Percentiles rank a stretch among this genome's conserved stretches.
Evolutionary conservation across 2,113 vertebrate genomes (phyloP).

Genomic region (Eulemur rufifrons): DNA sequence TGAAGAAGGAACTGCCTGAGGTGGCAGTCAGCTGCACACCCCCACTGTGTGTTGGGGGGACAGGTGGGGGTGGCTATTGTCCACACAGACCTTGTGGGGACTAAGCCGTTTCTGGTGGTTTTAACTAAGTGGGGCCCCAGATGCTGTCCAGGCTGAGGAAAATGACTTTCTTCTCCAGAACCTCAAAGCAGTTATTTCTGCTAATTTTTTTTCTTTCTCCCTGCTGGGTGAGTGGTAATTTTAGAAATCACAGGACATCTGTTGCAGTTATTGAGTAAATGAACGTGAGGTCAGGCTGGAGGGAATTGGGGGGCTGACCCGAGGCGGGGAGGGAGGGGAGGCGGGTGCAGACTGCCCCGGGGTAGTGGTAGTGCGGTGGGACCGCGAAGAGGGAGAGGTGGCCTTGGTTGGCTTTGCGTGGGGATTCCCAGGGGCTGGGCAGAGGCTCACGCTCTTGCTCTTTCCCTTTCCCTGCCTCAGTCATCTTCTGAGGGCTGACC

Average conservation of each 20-base stretch:
- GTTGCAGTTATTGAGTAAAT: constrained; percentile 34
- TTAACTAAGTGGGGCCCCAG: background rate
- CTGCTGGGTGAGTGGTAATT: constrained; percentile 34
- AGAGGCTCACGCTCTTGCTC: background rate
- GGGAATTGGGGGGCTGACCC: background rate
- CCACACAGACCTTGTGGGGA: background rate
- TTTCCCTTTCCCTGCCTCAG: background rate
- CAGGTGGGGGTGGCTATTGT: background rate
- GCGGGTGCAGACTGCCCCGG: background rate
- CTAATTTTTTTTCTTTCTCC: background rate
- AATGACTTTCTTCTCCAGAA: constrained; percentile 14
- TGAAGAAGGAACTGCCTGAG: background rate
- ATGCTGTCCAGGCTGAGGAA: background rate
- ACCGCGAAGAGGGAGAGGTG: background rate
- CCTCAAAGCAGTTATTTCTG: constrained; percentile 19
- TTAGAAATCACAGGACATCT: constrained; percentile 59
- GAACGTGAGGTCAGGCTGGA: constrained; percentile 13
- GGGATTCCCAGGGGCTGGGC: background rate
- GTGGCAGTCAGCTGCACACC: background rate
- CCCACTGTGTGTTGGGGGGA: too few relatives aligned
- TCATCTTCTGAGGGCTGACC: background rate
- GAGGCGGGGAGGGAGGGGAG: background rate
- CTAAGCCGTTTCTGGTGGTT: background rate
- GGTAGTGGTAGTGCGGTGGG: background rate
- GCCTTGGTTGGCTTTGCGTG: background rate